Percentiles rank a stretch among this genome's conserved stretches.
Conservation (phyloP, 2,888 invertebrate genomes). For the Epinotia demarniana region DNA sequence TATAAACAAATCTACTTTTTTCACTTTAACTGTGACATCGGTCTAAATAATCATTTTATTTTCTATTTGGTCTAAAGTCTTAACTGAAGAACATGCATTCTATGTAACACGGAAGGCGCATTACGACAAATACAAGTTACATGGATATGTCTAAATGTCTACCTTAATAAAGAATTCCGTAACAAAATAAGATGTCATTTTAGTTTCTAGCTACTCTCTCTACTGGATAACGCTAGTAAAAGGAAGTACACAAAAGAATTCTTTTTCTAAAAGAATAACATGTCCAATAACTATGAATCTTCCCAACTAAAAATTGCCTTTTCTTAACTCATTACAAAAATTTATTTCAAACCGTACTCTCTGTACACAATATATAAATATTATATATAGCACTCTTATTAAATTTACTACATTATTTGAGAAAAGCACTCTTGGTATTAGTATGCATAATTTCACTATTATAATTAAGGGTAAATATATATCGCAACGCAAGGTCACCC, state of each 20-base stretch:
- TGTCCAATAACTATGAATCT: constrained; percentile 58
- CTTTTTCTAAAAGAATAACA: constrained; percentile 83
- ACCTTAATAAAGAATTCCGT: constrained; percentile 35
- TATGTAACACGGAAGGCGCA: constrained; percentile 28
- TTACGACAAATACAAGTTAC: constrained; percentile 25
- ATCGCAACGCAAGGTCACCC: constrained; percentile 16
- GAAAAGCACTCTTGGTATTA: constrained; percentile 78
- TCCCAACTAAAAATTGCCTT: constrained; percentile 47
- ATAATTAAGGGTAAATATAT: constrained; percentile 42
- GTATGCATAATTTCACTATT: constrained; percentile 51
- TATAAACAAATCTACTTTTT: constrained; percentile 1
- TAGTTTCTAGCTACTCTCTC: constrained; percentile 35
- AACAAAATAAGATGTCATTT: constrained; percentile 39
- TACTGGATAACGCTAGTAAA: constrained; percentile 66
- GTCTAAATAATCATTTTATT: not conserved
- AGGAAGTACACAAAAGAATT: constrained; percentile 75
- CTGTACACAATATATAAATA: constrained; percentile 58
- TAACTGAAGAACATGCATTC: constrained; percentile 5
- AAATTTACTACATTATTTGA: constrained; percentile 68
- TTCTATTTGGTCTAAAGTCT: constrained; percentile 11
- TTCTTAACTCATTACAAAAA: constrained; percentile 58
- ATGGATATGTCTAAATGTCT: constrained; percentile 29
- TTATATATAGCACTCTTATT: constrained; percentile 60
- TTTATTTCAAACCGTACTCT: constrained; percentile 63
- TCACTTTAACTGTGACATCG: not conserved